phyloP scores from a whole-genome alignment of 2,888 invertebrate species.

The Poecilus cupreus region DNA sequence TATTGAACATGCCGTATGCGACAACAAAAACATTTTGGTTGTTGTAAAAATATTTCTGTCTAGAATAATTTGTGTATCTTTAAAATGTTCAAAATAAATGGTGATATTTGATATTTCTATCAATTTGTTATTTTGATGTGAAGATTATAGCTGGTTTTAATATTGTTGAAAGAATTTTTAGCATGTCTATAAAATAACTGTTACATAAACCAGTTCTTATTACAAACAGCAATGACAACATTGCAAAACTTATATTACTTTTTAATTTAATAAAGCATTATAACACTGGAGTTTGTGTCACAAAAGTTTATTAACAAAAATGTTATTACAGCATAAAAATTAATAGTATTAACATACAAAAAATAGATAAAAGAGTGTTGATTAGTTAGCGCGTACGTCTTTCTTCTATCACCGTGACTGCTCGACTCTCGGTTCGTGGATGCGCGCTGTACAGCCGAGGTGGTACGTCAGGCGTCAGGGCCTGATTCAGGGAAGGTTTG shows the following conservation, averaged over 20 bases:
- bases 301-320: no score
- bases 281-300: no score
- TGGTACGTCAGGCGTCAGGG: no score
- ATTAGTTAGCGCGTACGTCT: no score
- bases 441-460: no score
- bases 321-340: no score
- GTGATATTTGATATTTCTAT: not conserved
- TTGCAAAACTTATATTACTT: not conserved
- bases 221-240: not conserved
- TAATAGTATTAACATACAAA: no score
- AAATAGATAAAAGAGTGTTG: no score
- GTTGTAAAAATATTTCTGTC: not conserved
- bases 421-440: no score
- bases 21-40: not conserved
- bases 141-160: not conserved
- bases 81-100: not conserved
- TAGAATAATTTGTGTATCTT: not conserved
- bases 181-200: not conserved
- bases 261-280: not conserved
- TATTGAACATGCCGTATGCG: not conserved
- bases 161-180: not conserved
- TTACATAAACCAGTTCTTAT: not conserved
- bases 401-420: no score
- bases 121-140: not conserved
- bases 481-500: no score